Base-by-base conservation (phyloP, 2,113 vertebrate genomes). In the Xenus cinereus region DNA sequence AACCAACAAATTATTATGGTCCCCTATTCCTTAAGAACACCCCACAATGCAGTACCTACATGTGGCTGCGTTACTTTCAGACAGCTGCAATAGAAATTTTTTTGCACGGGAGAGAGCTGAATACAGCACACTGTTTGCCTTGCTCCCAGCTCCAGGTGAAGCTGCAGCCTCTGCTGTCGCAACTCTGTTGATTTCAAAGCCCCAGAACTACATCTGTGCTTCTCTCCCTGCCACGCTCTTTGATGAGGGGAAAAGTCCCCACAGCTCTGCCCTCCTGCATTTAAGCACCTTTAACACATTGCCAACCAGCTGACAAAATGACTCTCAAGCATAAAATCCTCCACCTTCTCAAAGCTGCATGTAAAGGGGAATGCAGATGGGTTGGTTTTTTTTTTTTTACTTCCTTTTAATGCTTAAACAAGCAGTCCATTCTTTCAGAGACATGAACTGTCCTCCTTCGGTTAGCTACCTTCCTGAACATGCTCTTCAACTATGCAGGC, bases 121-220 rank as follows among this genome's bases (percentile, higher is more conserved):
- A 35, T 14, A 18, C 59, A 72, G 63, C 46, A 22, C 6, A 6
- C 1, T 4, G 50, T 69, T 62, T 43, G 53, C 4, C 75, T 57
- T 54, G 39, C 72, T 90, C 60, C 28, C 64, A 67, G 87, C 75
- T 54, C 28, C 84, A 93, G 92, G 87, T 90, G 85, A 93, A 93
- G 33, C 76, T 15, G 68, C 76, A 81, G 83, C 48, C 59, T 81
- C 88, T 71, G 50, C 14, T 90, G 62, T 76, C 6, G 5, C 90
- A 79, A 87, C 50, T 53, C 74, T 62, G 78, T 4, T 54, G 79
- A 33, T 56, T 83, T 54, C 67, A 71, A 88, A 96, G 85, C n/a
- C 79, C 57, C 75, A 54, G 59, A 74, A 90, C 23, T 56, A 60
- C n/a, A 80, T 59, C 56, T 77, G 43, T 45, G 62, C 26, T 89